Evolutionary conservation across 1,140 invertebrate genomes (phyloP).

Genomic region (Neodiprion fabricii): DNA sequence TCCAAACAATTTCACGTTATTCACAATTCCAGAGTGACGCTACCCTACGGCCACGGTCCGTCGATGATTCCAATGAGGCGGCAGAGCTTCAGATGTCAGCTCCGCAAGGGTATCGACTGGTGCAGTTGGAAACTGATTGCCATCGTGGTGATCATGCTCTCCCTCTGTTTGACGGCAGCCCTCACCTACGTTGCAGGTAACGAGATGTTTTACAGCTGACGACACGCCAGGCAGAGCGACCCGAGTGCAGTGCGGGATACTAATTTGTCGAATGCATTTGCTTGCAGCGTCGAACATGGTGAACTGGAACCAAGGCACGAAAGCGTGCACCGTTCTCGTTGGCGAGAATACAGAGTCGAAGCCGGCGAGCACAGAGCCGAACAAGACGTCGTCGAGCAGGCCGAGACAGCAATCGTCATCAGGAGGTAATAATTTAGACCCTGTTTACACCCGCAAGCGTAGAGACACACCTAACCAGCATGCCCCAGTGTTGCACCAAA

Average conservation of each 20-base stretch:
- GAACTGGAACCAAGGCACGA: slow-evolving; percentile 80
- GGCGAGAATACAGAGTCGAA: slow-evolving; percentile 76
- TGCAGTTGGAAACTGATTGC: slow-evolving; percentile 92
- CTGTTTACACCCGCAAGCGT: slow-evolving; percentile 64
- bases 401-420: slow-evolving; percentile 63
- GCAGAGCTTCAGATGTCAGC: slow-evolving; percentile 74
- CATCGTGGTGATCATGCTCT: slow-evolving; percentile 83
- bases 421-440: slow-evolving; percentile 68
- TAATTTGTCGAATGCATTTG: slow-evolving; percentile 17
- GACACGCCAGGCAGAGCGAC: neutral
- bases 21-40: slow-evolving; percentile 48
- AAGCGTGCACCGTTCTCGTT: slow-evolving; percentile 82
- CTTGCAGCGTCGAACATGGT: slow-evolving; percentile 79
- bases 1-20: neutral
- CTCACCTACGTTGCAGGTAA: slow-evolving; percentile 89
- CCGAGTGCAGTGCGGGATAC: neutral
- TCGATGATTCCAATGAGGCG: slow-evolving; percentile 60
- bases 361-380: slow-evolving; percentile 67
- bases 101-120: slow-evolving; percentile 85
- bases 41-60: slow-evolving; percentile 58
- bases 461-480: slow-evolving; percentile 69
- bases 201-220: slow-evolving; percentile 29
- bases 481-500: slow-evolving; percentile 55
- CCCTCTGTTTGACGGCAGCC: slow-evolving; percentile 79
- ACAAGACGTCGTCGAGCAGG: slow-evolving; percentile 66